Evolutionary conservation across 2,113 vertebrate species (phyloP), one percentile per base, ranked within the genome.

Genomic region (Sula dactylatra): DNA sequence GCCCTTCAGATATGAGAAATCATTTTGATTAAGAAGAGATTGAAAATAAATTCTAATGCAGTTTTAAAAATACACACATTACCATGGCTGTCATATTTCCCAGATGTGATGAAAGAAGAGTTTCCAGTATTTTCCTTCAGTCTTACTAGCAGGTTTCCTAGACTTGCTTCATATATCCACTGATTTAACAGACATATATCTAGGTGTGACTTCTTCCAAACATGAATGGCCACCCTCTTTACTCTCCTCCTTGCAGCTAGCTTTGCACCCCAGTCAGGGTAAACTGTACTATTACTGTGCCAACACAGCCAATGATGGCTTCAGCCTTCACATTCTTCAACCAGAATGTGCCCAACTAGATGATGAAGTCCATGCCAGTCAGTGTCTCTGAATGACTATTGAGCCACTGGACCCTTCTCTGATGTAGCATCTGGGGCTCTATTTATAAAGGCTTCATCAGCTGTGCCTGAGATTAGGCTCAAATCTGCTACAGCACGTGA

Each of bases 1-100:
- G 88, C 36, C 78, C 85, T 72, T 88, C 54, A 93, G 74, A 93
- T 58, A 80, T 4, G 26, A 89, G 61, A 93, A 87, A 79, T 49
- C 56, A 93, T 90, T 95, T 91, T 65, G 81, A 96, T 89, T 85
- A 93, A 87, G 58, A 65, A 83, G 27, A 36, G 32, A 58, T 50
- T 58, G 72, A 90, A 94, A 88, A 81, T 70, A 72, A 96, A 72
- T 62, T 79, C 34, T 70, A 54, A 82, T 69, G 36, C 9, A 9
- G 58, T 32, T 82, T 90, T 67, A 69, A 82, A 85, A 88, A 74
- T n/a, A 54, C 2, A 69, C 19, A 15, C 18, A 77, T 61, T 31
- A 45, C 74, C 76, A 38, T 5, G 34, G n/a, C 64, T 74, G 50
- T 25, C 31, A 7, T 29, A 49, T 36, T 29, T 77, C 77, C 93